phyloP scores from a whole-genome alignment of 2,797 vertebrate genomes.

The Botia kubotai region DNA sequence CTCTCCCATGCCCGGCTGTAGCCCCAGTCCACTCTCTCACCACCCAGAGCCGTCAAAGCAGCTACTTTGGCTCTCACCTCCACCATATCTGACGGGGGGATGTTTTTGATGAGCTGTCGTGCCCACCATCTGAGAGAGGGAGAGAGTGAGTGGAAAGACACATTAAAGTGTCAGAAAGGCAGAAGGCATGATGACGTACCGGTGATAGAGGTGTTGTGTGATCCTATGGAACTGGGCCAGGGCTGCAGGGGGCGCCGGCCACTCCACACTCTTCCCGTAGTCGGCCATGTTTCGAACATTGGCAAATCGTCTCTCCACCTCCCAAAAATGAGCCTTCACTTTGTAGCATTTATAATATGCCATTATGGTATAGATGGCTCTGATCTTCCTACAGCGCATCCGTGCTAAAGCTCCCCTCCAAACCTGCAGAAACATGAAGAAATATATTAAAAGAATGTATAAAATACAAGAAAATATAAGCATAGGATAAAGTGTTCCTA shows the following conservation, averaged over 20 bases:
- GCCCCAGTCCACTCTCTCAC: conserved; percentile 85
- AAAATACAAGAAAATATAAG: background rate
- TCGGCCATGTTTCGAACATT: conserved; percentile 80
- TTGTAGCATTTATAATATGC: conserved; percentile 87
- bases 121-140: conserved; percentile 86
- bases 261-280: conserved; percentile 83
- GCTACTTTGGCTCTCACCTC: conserved; percentile 91
- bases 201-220: conserved; percentile 82
- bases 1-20: conserved; percentile 81
- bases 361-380: conserved; percentile 87
- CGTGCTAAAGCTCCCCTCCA: conserved; percentile 90
- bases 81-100: conserved; percentile 88
- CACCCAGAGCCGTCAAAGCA: conserved; percentile 78
- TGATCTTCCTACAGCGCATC: conserved; percentile 77
- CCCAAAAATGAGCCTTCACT: conserved; percentile 85
- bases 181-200: conserved; percentile 70
- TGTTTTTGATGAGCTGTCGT: conserved; percentile 89
- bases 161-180: background rate
- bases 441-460: background rate
- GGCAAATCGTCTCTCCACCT: conserved; percentile 83
- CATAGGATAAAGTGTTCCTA: background rate
- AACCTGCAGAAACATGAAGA: conserved; percentile 70
- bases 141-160: background rate
- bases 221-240: conserved; percentile 84
- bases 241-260: conserved; percentile 82